A percentile compares a stretch with the other conserved stretches of the same genome.
Conservation (phyloP, 37 sponge, comb jelly and placozoan species). For the Tethya wilhelma region DNA sequence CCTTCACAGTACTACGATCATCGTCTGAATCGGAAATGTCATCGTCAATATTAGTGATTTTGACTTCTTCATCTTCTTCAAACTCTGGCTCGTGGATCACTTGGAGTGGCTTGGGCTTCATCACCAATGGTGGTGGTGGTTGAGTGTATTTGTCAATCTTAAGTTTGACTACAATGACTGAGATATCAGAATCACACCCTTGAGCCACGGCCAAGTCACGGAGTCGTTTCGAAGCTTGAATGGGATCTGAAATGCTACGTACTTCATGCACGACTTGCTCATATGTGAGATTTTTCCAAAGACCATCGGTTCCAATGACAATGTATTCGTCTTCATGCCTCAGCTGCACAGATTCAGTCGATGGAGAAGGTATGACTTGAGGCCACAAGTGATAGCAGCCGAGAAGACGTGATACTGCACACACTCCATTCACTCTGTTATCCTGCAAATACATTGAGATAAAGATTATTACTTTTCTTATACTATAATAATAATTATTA, state of each 20-base stretch:
- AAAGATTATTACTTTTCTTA: no score
- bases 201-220: constrained; percentile 78
- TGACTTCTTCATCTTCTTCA: constrained; percentile 43
- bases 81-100: background rate
- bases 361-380: constrained; percentile 78
- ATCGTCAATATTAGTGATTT: constrained; percentile 63
- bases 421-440: constrained; percentile 54
- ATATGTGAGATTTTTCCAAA: constrained; percentile 72
- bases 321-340: constrained; percentile 59
- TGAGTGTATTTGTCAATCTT: background rate
- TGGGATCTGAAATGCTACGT: constrained; percentile 22
- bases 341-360: constrained; percentile 58
- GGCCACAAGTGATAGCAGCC: constrained; percentile 84
- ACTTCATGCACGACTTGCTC: constrained; percentile 44
- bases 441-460: constrained; percentile 47
- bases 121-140: no score
- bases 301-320: constrained; percentile 70
- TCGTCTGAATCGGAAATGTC: constrained; percentile 36
- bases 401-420: constrained; percentile 59
- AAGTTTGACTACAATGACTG: constrained; percentile 72
- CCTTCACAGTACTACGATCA: no score
- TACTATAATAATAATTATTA: no score
- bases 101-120: background rate
- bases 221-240: constrained; percentile 64
- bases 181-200: constrained; percentile 66